phyloP scores from a whole-genome alignment of 2,113 vertebrate genomes.

The Ailuropoda melanoleuca region DNA sequence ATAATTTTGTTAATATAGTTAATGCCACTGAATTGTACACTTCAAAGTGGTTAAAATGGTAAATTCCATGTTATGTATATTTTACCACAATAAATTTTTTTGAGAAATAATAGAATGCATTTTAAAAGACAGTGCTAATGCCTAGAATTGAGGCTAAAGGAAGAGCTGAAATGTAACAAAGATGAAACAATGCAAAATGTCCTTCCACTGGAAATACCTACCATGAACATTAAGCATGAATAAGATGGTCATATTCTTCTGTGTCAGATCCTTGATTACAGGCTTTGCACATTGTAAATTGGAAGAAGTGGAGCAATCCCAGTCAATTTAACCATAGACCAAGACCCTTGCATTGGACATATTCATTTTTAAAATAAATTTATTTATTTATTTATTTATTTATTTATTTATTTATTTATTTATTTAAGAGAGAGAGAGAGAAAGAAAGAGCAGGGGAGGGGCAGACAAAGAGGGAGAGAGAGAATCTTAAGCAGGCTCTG shows the following conservation, averaged over 20 bases:
- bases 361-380: conserved; percentile 19
- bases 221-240: conserved; percentile 78
- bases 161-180: conserved; percentile 72
- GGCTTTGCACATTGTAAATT: conserved; percentile 78
- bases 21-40: background rate
- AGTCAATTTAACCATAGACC: conserved; percentile 82
- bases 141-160: conserved; percentile 69
- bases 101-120: conserved; percentile 70
- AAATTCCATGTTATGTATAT: background rate
- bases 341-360: conserved; percentile 87
- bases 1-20: background rate
- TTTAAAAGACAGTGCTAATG: conserved; percentile 70
- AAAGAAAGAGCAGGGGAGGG: too few species aligned
- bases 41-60: background rate
- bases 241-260: conserved; percentile 85
- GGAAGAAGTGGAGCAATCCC: conserved; percentile 77
- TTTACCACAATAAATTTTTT: background rate
- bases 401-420: background rate
- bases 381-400: background rate
- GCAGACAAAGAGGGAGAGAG: too few species aligned
- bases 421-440: too few species aligned
- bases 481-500: too few species aligned
- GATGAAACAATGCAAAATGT: conserved; percentile 63
- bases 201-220: conserved; percentile 83
- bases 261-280: conserved; percentile 82